A percentile compares a stretch with the other conserved stretches of the same genome.
These are phyloP conservation scores for Ostrea denselamellosa DNA, from an alignment of 1,140 invertebrate species.

Conservation along the genomic window DNA sequence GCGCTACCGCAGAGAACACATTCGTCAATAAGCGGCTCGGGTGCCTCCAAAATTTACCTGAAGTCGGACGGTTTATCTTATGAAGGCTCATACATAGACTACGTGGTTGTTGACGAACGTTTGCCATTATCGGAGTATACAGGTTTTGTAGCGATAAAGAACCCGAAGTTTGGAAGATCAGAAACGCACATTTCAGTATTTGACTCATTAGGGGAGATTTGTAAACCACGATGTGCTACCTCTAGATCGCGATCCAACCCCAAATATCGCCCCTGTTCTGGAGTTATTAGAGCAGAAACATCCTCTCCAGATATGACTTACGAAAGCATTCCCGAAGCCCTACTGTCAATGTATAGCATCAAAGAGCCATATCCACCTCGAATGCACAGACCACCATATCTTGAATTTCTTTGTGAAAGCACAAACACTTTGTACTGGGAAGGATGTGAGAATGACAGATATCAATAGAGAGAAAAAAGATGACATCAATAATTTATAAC, in stretches of 20 bases:
- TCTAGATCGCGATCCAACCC: background rate
- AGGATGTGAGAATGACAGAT: slow-evolving; percentile 26
- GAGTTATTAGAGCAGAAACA: background rate
- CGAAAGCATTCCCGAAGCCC: background rate
- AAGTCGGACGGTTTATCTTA: slow-evolving; percentile 45
- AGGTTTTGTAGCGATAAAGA: slow-evolving; percentile 45
- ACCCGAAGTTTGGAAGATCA: slow-evolving; percentile 19
- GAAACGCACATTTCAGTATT: background rate
- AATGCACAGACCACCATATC: background rate
- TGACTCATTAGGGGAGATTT: background rate
- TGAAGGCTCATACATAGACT: slow-evolving; percentile 40
- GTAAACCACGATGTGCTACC: slow-evolving; percentile 17
- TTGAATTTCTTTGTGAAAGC: slow-evolving; percentile 20
- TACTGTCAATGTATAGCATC: background rate
- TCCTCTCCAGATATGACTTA: slow-evolving; percentile 4
- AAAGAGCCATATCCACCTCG: slow-evolving; percentile 4
- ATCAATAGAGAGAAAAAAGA: background rate
- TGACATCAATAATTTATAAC: background rate
- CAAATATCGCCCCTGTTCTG: slow-evolving; percentile 9
- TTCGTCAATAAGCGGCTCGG: slow-evolving; percentile 37
- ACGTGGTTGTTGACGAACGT: slow-evolving; percentile 42
- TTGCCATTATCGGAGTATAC: slow-evolving; percentile 27
- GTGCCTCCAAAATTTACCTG: slow-evolving; percentile 38
- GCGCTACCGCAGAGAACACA: background rate
- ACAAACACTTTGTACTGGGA: slow-evolving; percentile 32